phyloP scores from a whole-genome alignment of 2,888 invertebrate species.

The Drosophila conformis region DNA sequence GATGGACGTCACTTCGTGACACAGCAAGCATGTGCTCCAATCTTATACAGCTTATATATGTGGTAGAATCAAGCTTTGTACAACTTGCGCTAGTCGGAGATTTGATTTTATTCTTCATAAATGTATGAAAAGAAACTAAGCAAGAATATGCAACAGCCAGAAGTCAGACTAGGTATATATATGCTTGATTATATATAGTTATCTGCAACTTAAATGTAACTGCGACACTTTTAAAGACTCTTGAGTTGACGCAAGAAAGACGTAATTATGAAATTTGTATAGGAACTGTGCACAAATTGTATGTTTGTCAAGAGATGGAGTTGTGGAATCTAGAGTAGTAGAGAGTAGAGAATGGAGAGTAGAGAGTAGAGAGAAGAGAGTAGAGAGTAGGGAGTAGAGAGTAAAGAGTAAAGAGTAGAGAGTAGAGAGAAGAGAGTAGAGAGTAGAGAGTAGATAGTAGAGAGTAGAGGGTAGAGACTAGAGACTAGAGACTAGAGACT shows the following conservation, averaged over 20 bases:
- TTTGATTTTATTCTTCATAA: not conserved
- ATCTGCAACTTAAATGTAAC: no score
- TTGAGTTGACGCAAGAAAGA: no score
- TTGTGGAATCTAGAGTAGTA: not conserved
- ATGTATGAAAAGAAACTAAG: not conserved
- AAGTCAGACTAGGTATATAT: not conserved
- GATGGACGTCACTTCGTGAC: slow-evolving; percentile 41
- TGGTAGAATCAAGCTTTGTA: not conserved
- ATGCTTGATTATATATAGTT: no score
- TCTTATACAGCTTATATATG: not conserved
- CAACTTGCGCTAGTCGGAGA: not conserved
- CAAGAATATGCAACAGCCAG: not conserved
- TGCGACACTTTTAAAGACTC: no score
- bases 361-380: no score
- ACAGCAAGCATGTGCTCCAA: not conserved
- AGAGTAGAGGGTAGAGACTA: no score
- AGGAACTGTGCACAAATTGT: no score
- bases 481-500: no score
- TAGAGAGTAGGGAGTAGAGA: no score
- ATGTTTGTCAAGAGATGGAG: not conserved
- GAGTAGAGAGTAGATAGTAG: no score
- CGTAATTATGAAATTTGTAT: not conserved
- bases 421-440: no score
- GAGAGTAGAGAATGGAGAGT: not conserved
- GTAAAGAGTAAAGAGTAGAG: no score